phyloP scores from a whole-genome alignment of 2,113 vertebrate genomes.

The Seriola dumerili region DNA sequence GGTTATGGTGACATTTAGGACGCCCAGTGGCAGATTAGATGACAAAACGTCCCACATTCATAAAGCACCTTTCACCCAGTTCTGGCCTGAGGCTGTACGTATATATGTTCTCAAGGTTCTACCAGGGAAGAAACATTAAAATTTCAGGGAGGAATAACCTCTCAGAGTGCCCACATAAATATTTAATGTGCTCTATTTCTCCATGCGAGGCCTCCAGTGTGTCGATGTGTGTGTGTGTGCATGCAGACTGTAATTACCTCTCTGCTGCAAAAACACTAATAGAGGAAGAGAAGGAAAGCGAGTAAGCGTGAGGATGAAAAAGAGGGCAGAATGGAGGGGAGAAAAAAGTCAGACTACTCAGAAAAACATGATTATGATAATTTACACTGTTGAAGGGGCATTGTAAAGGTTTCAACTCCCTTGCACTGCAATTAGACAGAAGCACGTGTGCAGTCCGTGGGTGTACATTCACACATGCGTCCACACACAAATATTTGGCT shows the following conservation, averaged over 20 bases:
- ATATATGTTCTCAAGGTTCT: constrained; percentile 62
- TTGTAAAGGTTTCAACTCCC: constrained; percentile 59
- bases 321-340: constrained; percentile 11
- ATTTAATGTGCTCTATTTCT: constrained; percentile 76
- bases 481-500: constrained; percentile 2
- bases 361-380: constrained; percentile 70
- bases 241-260: constrained; percentile 67
- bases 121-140: constrained; percentile 67
- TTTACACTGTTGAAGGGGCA: constrained; percentile 57
- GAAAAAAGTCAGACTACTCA: constrained; percentile 46
- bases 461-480: neutral
- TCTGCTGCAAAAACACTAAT: constrained; percentile 61
- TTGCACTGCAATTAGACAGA: constrained; percentile 61
- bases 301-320: constrained; percentile 44
- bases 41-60: constrained; percentile 28
- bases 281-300: constrained; percentile 47
- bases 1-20: neutral
- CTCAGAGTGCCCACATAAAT: constrained; percentile 75
- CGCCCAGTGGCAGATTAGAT: neutral
- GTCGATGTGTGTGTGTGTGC: constrained; percentile 46
- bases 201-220: constrained; percentile 46
- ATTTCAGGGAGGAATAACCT: constrained; percentile 80
- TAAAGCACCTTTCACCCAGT: constrained; percentile 44
- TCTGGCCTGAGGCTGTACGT: constrained; percentile 34
- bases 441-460: neutral